phyloP scores from a whole-genome alignment of 2,797 vertebrate species.

The Otus scops region DNA sequence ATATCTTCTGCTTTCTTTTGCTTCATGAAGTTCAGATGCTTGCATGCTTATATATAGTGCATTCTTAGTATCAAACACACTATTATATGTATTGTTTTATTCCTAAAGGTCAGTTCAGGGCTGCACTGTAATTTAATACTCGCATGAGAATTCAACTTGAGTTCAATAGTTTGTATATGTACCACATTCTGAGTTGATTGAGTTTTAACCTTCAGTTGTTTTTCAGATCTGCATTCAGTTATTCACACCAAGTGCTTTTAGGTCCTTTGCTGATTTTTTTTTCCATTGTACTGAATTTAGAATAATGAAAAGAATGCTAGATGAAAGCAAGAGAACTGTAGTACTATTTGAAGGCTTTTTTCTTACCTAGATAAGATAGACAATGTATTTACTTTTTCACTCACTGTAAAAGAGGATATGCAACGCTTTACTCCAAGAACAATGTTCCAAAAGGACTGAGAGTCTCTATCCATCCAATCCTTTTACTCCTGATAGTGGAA shows the following conservation, averaged over 20 bases:
- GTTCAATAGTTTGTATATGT: constrained; percentile 42
- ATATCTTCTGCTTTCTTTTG: background rate
- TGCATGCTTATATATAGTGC: constrained; percentile 28
- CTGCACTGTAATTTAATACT: constrained; percentile 71
- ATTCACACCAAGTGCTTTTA: constrained; percentile 23
- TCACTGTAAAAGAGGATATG: background rate
- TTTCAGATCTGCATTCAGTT: constrained; percentile 43
- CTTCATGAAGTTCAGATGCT: background rate
- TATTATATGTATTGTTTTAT: constrained; percentile 68
- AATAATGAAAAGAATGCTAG: background rate
- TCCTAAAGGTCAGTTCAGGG: constrained; percentile 66
- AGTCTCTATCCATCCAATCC: background rate
- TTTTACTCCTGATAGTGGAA: background rate
- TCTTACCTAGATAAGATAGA: background rate
- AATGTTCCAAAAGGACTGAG: background rate
- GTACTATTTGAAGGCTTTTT: background rate
- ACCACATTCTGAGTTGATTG: constrained; percentile 1
- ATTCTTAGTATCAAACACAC: constrained; percentile 60
- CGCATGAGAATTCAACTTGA: constrained; percentile 52
- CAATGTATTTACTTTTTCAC: background rate
- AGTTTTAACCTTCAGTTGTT: constrained; percentile 26
- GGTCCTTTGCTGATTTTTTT: constrained; percentile 1
- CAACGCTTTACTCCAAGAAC: background rate
- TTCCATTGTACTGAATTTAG: background rate
- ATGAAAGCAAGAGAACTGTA: constrained; percentile 8